Percentiles rank a stretch among this genome's conserved stretches.
phyloP scores from a whole-genome alignment of 1,140 invertebrate species.

The Drosophila varians region DNA sequence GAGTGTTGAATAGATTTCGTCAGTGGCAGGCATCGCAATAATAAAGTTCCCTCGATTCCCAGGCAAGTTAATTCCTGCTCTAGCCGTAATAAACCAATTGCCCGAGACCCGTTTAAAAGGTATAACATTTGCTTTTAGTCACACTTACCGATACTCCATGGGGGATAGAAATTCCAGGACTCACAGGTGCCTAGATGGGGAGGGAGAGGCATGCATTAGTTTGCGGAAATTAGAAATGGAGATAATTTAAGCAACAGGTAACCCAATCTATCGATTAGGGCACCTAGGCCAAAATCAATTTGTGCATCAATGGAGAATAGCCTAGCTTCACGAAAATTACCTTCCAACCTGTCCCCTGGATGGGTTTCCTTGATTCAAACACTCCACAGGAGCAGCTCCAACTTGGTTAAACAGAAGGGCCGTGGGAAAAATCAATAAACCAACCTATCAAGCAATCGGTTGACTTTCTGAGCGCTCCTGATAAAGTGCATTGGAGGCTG shows the following conservation, averaged over 20 bases:
- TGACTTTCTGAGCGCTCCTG: not conserved
- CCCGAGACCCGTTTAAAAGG: not conserved
- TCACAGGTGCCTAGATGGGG: not conserved
- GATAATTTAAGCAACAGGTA: conserved; percentile 49
- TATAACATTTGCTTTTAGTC: not conserved
- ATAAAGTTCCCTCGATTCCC: not conserved
- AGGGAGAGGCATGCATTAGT: not conserved
- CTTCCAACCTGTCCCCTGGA: too few relatives aligned
- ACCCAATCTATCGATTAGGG: not conserved
- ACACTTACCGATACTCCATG: conserved; percentile 5
- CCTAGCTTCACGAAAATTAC: too few relatives aligned
- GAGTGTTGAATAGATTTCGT: conserved; percentile 37
- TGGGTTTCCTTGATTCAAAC: too few relatives aligned
- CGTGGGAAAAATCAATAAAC: conserved; percentile 74
- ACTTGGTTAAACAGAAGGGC: conserved; percentile 3
- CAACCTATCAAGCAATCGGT: conserved; percentile 24
- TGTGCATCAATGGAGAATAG: too few relatives aligned
- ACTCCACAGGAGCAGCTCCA: too few relatives aligned
- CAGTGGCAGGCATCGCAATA: conserved; percentile 11
- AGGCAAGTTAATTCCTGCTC: conserved; percentile 22
- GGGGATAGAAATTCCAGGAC: not conserved
- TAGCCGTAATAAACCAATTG: not conserved
- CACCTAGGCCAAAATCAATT: not conserved
- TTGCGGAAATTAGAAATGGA: not conserved
- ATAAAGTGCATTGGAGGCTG: conserved; percentile 24